Evolutionary conservation across 2,797 vertebrate genomes (phyloP), one percentile per base, ranked within the genome.

Genomic region (Sandelia bainsii): DNA sequence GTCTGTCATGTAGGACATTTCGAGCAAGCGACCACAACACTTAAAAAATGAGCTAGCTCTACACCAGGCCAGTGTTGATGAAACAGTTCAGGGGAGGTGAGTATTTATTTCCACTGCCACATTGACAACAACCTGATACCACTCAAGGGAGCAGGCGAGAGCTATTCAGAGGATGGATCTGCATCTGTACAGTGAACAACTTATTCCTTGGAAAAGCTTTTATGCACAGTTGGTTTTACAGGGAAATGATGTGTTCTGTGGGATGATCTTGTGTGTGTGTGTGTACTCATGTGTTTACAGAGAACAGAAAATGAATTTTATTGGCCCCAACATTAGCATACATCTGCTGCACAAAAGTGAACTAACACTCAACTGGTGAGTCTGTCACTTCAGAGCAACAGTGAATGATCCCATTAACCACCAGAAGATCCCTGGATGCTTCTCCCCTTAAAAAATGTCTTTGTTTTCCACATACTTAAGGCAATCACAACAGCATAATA

Each of bases 71-170:
- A 48, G 10, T 44, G 37, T 45, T 69, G 48, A 67, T 63, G 22
- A 71, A 58, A 45, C 46, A 58, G n/a, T 37, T n/a, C 3, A 54
- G 13, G 19, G 19, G 62, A 54, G 19, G 12, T 45, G 25, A 60
- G 52, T 37, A 69, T 72, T 69, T 62, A 52, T 73, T 80, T 75
- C 62, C 46, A 44, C 1, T 2, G 23, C 48, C 69, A 59, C 52
- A 44, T 48, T 62, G 58, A 75, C 72, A 82, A 86, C 52, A 89
- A 80, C 68, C 50, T 69, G 64, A 84, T 69, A 80, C 57, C 62
- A 70, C 68, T 79, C 50, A 45, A 19, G 53, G 69, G 65, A 80
- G 75, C 53, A 70, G 60, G 64, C 58, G 72, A 69, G 68, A 70
- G 13, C 23, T 64, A 23, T 52, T 82, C 65, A 48, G 45, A 66